Evolutionary conservation across 2,888 invertebrate species (phyloP).

Genomic region (Ormyrus rosae): DNA sequence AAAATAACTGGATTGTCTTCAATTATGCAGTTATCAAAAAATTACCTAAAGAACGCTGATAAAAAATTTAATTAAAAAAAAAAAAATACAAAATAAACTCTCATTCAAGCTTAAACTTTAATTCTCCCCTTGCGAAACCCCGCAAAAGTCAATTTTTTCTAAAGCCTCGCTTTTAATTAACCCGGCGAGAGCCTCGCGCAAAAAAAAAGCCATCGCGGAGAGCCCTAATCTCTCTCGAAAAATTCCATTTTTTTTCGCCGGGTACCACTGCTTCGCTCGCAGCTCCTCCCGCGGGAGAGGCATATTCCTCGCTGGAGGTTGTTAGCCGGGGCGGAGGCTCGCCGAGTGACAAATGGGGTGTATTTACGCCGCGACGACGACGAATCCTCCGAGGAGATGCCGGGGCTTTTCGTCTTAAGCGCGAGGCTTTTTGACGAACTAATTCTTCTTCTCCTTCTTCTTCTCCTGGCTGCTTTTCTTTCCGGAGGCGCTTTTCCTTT

Average conservation of each 20-base stretch:
- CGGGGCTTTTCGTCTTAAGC: slow-evolving; percentile 4
- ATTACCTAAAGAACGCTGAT: too few species aligned
- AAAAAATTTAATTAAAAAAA: too few species aligned
- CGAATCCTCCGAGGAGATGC: slow-evolving; percentile 29
- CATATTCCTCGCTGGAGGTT: slow-evolving; percentile 64
- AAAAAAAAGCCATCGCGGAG: background rate
- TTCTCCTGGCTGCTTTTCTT: too few species aligned
- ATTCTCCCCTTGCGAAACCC: too few species aligned
- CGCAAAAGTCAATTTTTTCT: too few species aligned
- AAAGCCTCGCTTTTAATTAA: too few species aligned
- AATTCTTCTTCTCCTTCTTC: slow-evolving; percentile 1
- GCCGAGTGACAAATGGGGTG: slow-evolving; percentile 71
- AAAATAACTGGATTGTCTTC: too few species aligned
- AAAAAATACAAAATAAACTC: too few species aligned
- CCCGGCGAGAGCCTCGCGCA: background rate
- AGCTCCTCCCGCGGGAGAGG: slow-evolving; percentile 60
- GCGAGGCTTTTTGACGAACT: slow-evolving; percentile 3
- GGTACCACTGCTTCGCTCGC: background rate
- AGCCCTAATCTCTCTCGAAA: slow-evolving; percentile 5
- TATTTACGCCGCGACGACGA: slow-evolving; percentile 68
- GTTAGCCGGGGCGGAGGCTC: slow-evolving; percentile 65
- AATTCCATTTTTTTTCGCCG: background rate
- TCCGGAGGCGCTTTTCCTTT: too few species aligned
- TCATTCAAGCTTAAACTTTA: too few species aligned
- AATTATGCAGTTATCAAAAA: too few species aligned